Conservation (phyloP, 2,797 vertebrate genomes). For the Pipistrellus nathusii region DNA sequence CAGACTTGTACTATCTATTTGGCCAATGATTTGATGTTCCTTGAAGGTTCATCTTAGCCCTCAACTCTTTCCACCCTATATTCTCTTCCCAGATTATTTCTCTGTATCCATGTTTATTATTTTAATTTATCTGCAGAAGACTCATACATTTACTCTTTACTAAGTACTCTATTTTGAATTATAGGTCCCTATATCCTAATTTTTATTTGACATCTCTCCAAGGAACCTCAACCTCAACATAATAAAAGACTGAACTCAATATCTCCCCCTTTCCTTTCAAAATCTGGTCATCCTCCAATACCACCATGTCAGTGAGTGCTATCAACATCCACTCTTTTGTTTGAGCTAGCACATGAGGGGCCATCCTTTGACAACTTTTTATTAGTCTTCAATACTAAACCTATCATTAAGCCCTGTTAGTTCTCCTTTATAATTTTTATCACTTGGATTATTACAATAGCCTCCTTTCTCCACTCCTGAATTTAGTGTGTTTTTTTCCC, state of each 20-base stretch:
- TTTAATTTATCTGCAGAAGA: neutral
- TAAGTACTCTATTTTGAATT: neutral
- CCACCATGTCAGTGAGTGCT: neutral
- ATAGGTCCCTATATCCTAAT: neutral
- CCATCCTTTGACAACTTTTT: neutral
- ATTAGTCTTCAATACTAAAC: neutral
- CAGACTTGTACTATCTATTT: neutral
- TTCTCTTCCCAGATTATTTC: neutral
- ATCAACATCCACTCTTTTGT: neutral
- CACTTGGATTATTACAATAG: neutral
- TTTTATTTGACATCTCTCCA: neutral
- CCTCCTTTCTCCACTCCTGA: neutral
- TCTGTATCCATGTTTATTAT: neutral
- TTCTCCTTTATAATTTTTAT: constrained; percentile 1
- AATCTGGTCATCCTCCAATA: neutral
- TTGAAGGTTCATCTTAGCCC: neutral
- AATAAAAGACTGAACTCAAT: neutral
- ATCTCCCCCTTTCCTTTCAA: neutral
- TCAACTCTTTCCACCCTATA: neutral
- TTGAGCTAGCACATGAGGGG: neutral
- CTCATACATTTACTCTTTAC: neutral
- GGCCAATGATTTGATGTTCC: neutral
- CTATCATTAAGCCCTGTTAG: neutral
- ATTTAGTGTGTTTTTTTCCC: neutral
- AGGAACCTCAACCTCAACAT: neutral